Base-by-base conservation (phyloP, 2,888 invertebrate species). In the Hymenopus coronatus region DNA sequence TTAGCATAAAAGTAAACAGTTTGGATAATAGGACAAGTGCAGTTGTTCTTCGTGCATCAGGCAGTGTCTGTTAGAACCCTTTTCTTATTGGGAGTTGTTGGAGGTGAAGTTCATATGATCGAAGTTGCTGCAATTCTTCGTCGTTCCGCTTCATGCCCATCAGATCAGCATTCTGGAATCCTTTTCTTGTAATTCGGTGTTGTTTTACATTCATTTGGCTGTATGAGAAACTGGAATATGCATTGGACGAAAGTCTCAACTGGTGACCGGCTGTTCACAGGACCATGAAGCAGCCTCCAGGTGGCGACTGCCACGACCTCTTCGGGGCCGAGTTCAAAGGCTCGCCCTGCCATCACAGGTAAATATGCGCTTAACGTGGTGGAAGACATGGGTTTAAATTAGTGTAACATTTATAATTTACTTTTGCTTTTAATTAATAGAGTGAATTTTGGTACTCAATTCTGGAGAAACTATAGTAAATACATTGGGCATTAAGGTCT, bases 291-390 rank as follows among this genome's bases (percentile, higher is more conserved):
- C 92, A 87, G 33, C 87, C 93, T 89, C 92, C 92, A 83, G 92
- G 92, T 88, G 92, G 92, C 88, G 92, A 92, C 88, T 91, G 91
- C 89, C 91, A 91, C 89, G 92, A 92, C 90, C 91, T 92, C 88
- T 93, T 92, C 91, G 92, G 92, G 87, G 92, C 92, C 28, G 92
- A 92, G 87, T 92, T 92, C 90, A 91, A 91, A 90, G 92, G 92
- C 89, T 91, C 92, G 84, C 92, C 92, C 82, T 91, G 92, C 89
- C 93, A 93, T 91, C 92, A 92, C 90, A 92, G 92, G 93, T 92
- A 92, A 92, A 92, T 92, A 91, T 84, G 85, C n/a, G 85, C 27
- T 14, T 46, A 28, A 33, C 20, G 28, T 87, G 70, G 54, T 20
- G 4, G 4, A 3, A 70, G 20, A 20, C 25, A 25, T 20, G 6